Percentiles rank a stretch among this genome's conserved stretches.
Conservation (phyloP, 2,113 vertebrate genomes). For the Sorex fumeus region DNA sequence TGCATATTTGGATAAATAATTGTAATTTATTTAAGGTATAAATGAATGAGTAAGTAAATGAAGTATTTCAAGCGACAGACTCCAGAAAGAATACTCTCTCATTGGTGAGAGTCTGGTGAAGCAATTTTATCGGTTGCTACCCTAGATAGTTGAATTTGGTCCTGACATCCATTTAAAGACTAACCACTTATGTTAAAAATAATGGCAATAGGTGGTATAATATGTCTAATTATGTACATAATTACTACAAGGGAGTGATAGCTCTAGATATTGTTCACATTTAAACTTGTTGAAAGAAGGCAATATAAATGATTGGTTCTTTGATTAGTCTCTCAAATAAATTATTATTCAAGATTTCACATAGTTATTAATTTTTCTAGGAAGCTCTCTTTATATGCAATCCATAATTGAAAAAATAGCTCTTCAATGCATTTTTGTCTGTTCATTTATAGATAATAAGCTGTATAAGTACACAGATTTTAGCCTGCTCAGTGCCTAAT, state of each 20-base stretch:
- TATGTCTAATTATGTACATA: background rate
- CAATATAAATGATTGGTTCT: background rate
- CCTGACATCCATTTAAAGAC: background rate
- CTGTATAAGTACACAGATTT: background rate
- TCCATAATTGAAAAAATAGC: background rate
- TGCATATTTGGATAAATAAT: background rate
- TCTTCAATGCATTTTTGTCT: background rate
- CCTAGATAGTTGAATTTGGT: background rate
- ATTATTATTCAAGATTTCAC: background rate
- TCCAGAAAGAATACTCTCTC: background rate
- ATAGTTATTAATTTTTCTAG: background rate
- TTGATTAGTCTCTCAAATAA: background rate
- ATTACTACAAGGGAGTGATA: background rate
- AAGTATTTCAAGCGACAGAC: conserved; percentile 1
- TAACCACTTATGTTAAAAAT: background rate
- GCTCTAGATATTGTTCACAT: background rate
- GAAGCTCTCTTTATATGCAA: background rate
- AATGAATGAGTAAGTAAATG: background rate
- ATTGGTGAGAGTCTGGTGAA: background rate
- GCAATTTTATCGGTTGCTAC: background rate
- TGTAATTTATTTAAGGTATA: background rate
- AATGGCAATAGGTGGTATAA: background rate
- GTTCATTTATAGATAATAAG: background rate
- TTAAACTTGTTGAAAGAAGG: background rate
- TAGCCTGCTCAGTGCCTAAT: background rate